Evolutionary conservation across 2,888 invertebrate species (phyloP).

Genomic region (Xylota segnis): DNA sequence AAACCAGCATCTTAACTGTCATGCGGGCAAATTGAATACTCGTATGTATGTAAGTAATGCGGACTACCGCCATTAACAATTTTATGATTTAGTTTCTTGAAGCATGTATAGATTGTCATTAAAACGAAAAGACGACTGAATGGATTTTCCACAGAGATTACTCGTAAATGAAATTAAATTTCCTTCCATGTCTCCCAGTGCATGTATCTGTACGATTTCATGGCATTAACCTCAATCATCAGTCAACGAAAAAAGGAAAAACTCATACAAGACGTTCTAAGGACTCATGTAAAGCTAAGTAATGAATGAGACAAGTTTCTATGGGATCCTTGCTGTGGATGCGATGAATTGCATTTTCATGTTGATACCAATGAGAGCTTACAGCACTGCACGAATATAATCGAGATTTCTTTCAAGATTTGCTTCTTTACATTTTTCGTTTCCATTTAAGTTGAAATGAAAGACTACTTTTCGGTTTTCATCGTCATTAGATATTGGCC

Average conservation of each 20-base stretch:
- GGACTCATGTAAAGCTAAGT: constrained; percentile 6
- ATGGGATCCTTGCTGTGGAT: constrained; percentile 12
- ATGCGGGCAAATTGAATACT: neutral
- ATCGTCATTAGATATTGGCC: neutral
- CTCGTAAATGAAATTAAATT: constrained; percentile 47
- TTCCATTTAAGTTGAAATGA: neutral
- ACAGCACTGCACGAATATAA: constrained; percentile 11
- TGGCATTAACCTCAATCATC: constrained; percentile 23
- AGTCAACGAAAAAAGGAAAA: neutral
- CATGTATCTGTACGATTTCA: neutral
- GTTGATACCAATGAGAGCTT: neutral
- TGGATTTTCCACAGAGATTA: constrained; percentile 36
- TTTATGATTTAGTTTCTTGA: constrained; percentile 1
- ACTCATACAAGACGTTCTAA: neutral
- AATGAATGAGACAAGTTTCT: constrained; percentile 16
- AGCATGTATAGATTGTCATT: constrained; percentile 12
- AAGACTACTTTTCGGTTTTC: neutral
- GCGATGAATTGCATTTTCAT: constrained; percentile 1
- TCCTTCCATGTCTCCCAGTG: constrained; percentile 21
- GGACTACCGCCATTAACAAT: neutral
- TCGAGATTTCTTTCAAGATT: constrained; percentile 14
- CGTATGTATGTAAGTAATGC: too few species aligned
- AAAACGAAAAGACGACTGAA: constrained; percentile 36
- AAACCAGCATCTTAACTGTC: constrained; percentile 1
- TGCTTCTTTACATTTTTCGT: neutral